Evolutionary conservation across 2,797 vertebrate genomes (phyloP).

Genomic region (Lepidocolaptes lacrymiger): DNA sequence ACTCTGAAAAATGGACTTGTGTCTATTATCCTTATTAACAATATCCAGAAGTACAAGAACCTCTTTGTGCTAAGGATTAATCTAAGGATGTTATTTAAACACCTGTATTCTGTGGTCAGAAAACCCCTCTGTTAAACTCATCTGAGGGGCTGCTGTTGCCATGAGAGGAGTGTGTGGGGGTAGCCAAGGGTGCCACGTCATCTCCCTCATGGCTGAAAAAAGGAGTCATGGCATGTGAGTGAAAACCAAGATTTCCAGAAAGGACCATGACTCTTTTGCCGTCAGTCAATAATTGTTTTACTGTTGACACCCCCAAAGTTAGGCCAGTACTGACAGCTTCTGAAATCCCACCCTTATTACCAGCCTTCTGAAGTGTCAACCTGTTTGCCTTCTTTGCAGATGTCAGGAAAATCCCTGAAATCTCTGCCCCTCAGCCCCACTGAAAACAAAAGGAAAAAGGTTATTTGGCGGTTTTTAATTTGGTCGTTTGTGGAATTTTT

Average conservation of each 20-base stretch:
- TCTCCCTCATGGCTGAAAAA: not conserved
- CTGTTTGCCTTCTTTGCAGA: not conserved
- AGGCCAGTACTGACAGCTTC: not conserved
- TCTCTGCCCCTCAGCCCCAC: not conserved
- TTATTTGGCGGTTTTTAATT: not conserved
- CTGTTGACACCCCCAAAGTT: not conserved
- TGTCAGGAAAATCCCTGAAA: not conserved
- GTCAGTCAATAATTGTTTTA: not conserved
- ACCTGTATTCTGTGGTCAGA: not conserved
- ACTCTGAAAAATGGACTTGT: fast-evolving
- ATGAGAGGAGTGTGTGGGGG: not conserved
- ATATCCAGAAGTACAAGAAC: not conserved
- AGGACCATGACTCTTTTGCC: not conserved
- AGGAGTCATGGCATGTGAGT: not conserved
- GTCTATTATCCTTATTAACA: not conserved
- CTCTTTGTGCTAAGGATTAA: not conserved
- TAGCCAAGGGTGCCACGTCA: not conserved
- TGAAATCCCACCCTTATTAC: not conserved
- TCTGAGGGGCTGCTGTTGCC: not conserved
- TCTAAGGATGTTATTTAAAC: not conserved
- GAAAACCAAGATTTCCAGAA: not conserved
- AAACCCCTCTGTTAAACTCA: not conserved
- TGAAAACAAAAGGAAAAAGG: not conserved
- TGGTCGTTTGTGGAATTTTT: not conserved
- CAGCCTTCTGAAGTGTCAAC: not conserved